Conservation (phyloP, 1,140 invertebrate genomes). For the Luehdorfia chinensis region DNA sequence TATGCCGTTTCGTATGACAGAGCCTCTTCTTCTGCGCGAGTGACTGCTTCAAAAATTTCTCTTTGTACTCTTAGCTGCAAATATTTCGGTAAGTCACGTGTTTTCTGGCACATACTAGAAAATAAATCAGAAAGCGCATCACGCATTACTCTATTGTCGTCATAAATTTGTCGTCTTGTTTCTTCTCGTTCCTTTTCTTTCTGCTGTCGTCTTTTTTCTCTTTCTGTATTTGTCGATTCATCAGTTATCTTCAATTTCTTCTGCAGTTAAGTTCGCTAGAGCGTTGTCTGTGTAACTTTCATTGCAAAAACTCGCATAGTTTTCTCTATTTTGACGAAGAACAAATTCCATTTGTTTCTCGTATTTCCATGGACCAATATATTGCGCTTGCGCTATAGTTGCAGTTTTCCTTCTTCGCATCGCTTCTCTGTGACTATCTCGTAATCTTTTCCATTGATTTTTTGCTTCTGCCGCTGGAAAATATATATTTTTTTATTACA, state of each 20-base stretch:
- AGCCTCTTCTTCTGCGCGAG: slow-evolving; percentile 21
- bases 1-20: slow-evolving; percentile 14
- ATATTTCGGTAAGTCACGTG: slow-evolving; percentile 22
- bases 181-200: slow-evolving; percentile 16
- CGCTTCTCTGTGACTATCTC: slow-evolving; percentile 34
- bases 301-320: slow-evolving; percentile 18
- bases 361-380: slow-evolving; percentile 27
- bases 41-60: slow-evolving; percentile 22
- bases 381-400: slow-evolving; percentile 17
- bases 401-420: slow-evolving; percentile 25
- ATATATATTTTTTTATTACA: background rate
- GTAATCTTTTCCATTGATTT: slow-evolving; percentile 32
- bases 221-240: slow-evolving; percentile 6
- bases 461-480: slow-evolving; percentile 23
- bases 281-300: slow-evolving; percentile 16
- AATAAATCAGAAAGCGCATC: slow-evolving; percentile 24
- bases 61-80: slow-evolving; percentile 25
- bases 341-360: slow-evolving; percentile 28
- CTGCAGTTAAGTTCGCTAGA: slow-evolving; percentile 15
- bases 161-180: slow-evolving; percentile 11
- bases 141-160: slow-evolving; percentile 14
- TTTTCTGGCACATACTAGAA: slow-evolving; percentile 26
- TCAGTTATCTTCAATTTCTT: slow-evolving; percentile 16
- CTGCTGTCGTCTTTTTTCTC: slow-evolving; percentile 17
- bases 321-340: slow-evolving; percentile 21